These are phyloP conservation scores for Enteromius mattozi DNA, from an alignment of 2,797 vertebrate genomes.

Conservation along the genomic window DNA sequence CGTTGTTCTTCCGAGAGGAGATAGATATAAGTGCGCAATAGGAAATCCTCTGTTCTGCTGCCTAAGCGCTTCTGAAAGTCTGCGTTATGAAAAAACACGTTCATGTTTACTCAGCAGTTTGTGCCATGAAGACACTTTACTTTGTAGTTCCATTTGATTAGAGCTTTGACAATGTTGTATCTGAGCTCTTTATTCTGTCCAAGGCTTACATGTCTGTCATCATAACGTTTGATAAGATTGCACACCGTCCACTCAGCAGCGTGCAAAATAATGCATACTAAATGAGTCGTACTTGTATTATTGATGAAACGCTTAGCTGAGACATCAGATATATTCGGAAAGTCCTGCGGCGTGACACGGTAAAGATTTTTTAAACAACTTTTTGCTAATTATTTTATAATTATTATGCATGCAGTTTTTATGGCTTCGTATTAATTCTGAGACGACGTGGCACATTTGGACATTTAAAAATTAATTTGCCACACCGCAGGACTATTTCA, in stretches of 20 bases:
- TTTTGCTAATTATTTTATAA: background rate
- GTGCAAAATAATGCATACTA: constrained; percentile 24
- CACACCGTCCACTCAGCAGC: constrained; percentile 39
- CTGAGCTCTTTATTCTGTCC: constrained; percentile 12
- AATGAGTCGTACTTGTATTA: constrained; percentile 18
- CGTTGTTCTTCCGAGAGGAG: constrained; percentile 66
- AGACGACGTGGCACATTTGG: background rate
- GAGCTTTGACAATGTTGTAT: constrained; percentile 34
- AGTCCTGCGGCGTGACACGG: background rate
- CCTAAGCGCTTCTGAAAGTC: constrained; percentile 67
- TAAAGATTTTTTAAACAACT: background rate
- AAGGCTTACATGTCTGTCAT: constrained; percentile 7
- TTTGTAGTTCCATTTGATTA: constrained; percentile 58
- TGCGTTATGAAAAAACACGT: constrained; percentile 64
- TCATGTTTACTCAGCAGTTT: constrained; percentile 62
- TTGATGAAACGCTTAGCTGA: constrained; percentile 2
- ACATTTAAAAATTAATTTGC: background rate
- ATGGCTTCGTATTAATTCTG: background rate
- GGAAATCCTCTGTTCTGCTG: constrained; percentile 65
- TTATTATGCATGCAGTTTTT: background rate
- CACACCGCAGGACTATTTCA: background rate
- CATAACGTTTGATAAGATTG: constrained; percentile 21
- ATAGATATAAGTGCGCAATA: constrained; percentile 66
- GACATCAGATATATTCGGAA: background rate
- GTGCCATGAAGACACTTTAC: constrained; percentile 55